These are phyloP conservation scores for Daboia siamensis DNA, from an alignment of 2,113 vertebrate genomes.

Conservation along the genomic window DNA sequence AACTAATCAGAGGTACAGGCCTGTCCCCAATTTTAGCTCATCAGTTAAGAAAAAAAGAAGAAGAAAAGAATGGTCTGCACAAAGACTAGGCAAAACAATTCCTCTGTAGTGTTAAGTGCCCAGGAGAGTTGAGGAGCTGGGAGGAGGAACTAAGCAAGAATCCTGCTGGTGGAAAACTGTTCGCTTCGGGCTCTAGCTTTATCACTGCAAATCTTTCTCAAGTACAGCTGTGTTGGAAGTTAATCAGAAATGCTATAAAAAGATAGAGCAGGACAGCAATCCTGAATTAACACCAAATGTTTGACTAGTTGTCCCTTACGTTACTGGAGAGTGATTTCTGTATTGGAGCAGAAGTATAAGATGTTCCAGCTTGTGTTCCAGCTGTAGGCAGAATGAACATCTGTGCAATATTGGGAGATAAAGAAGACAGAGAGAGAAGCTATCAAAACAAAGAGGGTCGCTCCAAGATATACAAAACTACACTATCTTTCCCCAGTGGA, in stretches of 20 bases:
- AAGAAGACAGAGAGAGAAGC: background rate
- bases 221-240: background rate
- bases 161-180: background rate
- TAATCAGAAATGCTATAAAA: background rate
- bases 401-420: background rate
- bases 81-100: background rate
- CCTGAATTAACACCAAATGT: background rate
- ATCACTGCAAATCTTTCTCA: background rate
- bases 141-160: background rate
- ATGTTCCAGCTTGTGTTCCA: background rate
- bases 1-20: background rate
- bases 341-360: background rate
- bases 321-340: background rate
- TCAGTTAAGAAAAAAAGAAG: background rate
- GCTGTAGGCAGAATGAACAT: background rate
- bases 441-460: background rate
- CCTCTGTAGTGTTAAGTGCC: background rate
- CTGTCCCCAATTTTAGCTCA: background rate
- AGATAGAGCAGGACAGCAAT: background rate
- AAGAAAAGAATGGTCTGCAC: background rate
- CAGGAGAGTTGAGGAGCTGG: background rate
- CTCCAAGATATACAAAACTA: background rate
- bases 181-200: background rate
- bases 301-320: background rate
- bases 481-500: background rate